These are phyloP conservation scores for Hippoglossus stenolepis DNA, from an alignment of 2,113 vertebrate species.

Conservation along the genomic window DNA sequence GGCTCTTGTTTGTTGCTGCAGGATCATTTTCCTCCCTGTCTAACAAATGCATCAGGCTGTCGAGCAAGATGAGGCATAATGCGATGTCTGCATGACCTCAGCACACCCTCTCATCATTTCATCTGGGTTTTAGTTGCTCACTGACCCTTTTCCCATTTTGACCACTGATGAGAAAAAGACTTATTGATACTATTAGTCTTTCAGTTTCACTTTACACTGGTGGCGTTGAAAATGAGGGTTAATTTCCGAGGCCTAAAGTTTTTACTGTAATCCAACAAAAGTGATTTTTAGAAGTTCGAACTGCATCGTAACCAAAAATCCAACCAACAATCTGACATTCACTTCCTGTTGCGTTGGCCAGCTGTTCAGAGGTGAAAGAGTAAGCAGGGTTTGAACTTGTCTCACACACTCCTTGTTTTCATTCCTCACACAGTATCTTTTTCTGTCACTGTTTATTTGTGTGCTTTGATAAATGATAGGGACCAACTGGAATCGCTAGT, in stretches of 20 bases:
- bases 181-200: neutral
- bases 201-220: neutral
- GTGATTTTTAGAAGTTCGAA: too few relatives aligned
- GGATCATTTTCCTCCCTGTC: conserved; percentile 30
- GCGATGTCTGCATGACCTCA: conserved; percentile 38
- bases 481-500: neutral
- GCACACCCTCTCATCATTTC: conserved; percentile 38
- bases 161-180: neutral
- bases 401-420: too few relatives aligned
- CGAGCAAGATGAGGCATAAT: conserved; percentile 17
- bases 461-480: neutral
- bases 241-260: too few relatives aligned
- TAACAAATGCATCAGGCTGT: conserved; percentile 51
- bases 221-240: neutral
- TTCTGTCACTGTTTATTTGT: neutral
- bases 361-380: neutral
- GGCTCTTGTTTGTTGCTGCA: conserved; percentile 25
- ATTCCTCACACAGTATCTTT: too few relatives aligned
- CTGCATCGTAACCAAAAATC: neutral
- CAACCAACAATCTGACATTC: neutral
- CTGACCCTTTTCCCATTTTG: conserved; percentile 28
- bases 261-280: too few relatives aligned
- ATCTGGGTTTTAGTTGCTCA: neutral
- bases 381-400: neutral
- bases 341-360: neutral